A percentile compares a stretch with the other conserved stretches of the same genome.
Conservation (phyloP, 2,888 invertebrate genomes). For the Thymelicus lineola region DNA sequence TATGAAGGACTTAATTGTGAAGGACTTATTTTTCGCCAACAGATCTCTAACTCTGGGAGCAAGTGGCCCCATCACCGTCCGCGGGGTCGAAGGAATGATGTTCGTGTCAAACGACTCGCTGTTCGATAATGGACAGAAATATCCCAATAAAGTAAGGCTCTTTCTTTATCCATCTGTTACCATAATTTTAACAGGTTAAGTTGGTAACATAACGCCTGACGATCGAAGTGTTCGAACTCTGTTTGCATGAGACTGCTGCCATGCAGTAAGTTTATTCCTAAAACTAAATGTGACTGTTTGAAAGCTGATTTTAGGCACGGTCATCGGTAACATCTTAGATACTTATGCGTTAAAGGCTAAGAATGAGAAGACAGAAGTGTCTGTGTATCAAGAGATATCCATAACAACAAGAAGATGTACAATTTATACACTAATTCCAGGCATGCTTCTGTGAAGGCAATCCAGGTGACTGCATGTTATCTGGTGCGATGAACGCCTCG, state of each 20-base stretch:
- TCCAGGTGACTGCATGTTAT: conserved; percentile 73
- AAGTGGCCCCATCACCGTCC: conserved; percentile 67
- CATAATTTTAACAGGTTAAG: no score
- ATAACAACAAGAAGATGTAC: no score
- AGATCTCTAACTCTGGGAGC: conserved; percentile 50
- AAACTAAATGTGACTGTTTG: no score
- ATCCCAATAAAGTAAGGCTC: conserved; percentile 60
- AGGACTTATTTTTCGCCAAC: background rate
- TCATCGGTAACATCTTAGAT: background rate
- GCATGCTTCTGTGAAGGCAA: conserved; percentile 87
- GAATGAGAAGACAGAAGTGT: no score
- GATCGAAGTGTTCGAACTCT: no score
- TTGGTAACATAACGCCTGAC: no score
- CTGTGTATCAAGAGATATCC: no score
- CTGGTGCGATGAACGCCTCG: conserved; percentile 90
- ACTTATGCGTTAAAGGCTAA: no score
- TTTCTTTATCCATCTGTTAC: background rate
- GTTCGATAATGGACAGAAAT: conserved; percentile 87
- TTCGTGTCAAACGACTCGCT: conserved; percentile 85
- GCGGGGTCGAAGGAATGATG: conserved; percentile 80
- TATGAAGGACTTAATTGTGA: no score
- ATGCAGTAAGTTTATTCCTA: no score
- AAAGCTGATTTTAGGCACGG: background rate
- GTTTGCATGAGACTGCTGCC: no score
- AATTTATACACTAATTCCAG: conserved; percentile 50